Evolutionary conservation across 2,113 vertebrate genomes (phyloP), one percentile per base, ranked within the genome.

Genomic region (Mugil cephalus): DNA sequence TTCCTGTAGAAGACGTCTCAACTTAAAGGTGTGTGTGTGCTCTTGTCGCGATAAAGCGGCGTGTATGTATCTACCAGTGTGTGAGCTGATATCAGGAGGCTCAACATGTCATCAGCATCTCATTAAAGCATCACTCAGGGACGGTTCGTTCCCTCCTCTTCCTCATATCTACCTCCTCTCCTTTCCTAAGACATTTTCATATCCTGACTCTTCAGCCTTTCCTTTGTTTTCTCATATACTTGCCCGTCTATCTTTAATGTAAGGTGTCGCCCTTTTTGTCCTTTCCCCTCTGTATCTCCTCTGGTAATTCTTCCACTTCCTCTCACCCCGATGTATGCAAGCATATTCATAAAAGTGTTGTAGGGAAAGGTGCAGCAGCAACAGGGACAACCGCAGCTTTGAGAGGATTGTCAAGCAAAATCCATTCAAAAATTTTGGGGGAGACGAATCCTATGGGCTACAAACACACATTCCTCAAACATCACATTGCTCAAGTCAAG

Each of bases 111-210:
- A 43, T 42, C 47, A 43, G 34, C 17, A 1, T 21, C 63, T 60
- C 58, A 34, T 55, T 80, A 84, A 69, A 73, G 15, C 56, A 51
- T 38, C 48, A 43, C 21, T 13, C 35, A 54, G 6, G 39, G 48
- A 19, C 43, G 15, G 17, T 7, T 38, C 3, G 14, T 24, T 19
- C 45, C 21, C 18, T 55, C 35, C 46, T 67, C 10, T 47, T 62
- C 17, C 47, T 38, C 69, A 30, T 38, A 15, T 66, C 0, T 1
- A 40, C 47, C 7, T 38, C 6, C 1, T 38, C 34, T 35, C 35
- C 4, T 7, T 30, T 35, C 7, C 2, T 36, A 15, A 2, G 18
- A 19, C 39, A 15, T 34, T 74, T 15, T 14, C 50, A 65, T 50
- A 38, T 45, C 21, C 6, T 10, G 17, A 9, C 6, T 6, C 40